Percentiles rank a stretch among this genome's conserved stretches.
These are phyloP conservation scores for Psittacula derbiana DNA, from an alignment of 2,797 vertebrate genomes.

Conservation along the genomic window DNA sequence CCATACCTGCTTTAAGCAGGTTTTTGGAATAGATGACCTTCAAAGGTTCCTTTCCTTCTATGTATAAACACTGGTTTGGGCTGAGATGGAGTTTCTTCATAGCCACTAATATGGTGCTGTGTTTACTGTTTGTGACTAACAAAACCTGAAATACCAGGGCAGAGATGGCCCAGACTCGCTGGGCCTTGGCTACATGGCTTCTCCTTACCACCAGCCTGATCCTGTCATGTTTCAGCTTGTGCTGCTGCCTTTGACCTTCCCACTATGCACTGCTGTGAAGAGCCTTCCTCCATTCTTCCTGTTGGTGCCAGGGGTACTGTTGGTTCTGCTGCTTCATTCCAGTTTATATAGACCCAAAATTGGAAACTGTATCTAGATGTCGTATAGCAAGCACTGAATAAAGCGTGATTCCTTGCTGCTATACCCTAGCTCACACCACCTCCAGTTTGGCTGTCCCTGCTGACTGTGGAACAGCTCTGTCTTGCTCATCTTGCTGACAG, in stretches of 20 bases:
- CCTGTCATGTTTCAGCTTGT: not conserved
- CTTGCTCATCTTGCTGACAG: not conserved
- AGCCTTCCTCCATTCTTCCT: not conserved
- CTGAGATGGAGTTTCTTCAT: not conserved
- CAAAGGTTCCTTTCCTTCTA: not conserved
- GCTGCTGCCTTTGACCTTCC: not conserved
- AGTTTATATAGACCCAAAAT: not conserved
- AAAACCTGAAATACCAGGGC: not conserved
- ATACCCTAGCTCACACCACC: not conserved
- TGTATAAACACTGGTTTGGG: not conserved
- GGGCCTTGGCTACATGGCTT: too few relatives aligned
- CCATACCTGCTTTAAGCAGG: not conserved
- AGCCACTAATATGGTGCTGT: not conserved
- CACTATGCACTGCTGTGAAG: rapidly evolving
- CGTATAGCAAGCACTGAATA: not conserved
- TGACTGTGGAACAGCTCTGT: not conserved
- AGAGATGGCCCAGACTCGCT: too few relatives aligned
- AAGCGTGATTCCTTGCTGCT: rapidly evolving
- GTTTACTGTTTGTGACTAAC: not conserved
- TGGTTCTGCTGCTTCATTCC: not conserved
- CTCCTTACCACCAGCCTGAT: not conserved
- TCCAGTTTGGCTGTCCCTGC: not conserved
- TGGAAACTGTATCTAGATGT: rapidly evolving
- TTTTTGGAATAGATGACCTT: not conserved
- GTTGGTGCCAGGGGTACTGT: not conserved